phyloP scores from a whole-genome alignment of 2,113 vertebrate genomes.

The Caranx melampygus region DNA sequence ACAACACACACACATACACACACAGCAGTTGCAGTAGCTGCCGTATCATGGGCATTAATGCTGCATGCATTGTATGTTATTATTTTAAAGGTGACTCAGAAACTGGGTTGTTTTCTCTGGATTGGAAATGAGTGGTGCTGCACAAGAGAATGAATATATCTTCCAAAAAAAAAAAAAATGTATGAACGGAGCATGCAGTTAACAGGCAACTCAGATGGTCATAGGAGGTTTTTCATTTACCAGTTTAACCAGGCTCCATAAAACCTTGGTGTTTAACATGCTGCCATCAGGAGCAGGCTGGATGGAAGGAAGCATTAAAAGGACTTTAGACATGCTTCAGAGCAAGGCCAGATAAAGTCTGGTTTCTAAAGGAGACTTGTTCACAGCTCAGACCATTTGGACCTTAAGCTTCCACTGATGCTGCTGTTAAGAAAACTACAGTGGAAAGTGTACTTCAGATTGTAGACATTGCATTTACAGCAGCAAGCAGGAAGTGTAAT shows the following conservation, averaged over 20 bases:
- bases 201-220: too few species aligned
- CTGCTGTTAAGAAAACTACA: not conserved
- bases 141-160: not conserved
- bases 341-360: not conserved
- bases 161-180: too few species aligned
- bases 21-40: too few species aligned
- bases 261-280: not conserved
- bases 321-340: not conserved
- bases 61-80: too few species aligned
- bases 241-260: too few species aligned
- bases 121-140: not conserved
- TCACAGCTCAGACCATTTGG: not conserved
- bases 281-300: too few species aligned
- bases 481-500: slow-evolving; percentile 27
- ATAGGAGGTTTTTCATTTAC: too few species aligned
- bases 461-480: slow-evolving; percentile 17
- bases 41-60: too few species aligned
- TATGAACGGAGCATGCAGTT: too few species aligned
- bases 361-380: not conserved
- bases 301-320: not conserved
- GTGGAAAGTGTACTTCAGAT: not conserved
- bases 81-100: not conserved
- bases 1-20: too few species aligned
- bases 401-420: too few species aligned
- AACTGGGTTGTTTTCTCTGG: not conserved